phyloP scores from a whole-genome alignment of 37 sponge, comb jelly and placozoan species.

The Hormiphora californensis region DNA sequence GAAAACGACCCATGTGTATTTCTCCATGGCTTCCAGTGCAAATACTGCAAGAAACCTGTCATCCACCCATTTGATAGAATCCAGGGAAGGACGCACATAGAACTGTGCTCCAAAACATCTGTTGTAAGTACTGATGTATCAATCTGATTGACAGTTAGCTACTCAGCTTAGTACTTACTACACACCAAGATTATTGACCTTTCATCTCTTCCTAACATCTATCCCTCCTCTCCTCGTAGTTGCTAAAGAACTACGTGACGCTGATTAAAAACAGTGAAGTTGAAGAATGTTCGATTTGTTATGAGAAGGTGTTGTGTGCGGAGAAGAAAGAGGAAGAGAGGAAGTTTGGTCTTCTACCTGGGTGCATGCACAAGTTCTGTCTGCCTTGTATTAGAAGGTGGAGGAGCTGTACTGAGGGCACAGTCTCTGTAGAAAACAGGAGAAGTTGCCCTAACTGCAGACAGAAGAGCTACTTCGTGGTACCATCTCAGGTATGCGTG shows the following conservation, averaged over 20 bases:
- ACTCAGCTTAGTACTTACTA: background rate
- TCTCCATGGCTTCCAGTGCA: conserved; percentile 43
- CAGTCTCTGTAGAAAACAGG: conserved; percentile 50
- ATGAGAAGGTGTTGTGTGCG: conserved; percentile 29
- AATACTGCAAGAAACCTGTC: conserved; percentile 50
- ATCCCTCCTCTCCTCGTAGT: no score
- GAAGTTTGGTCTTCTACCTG: conserved; percentile 51
- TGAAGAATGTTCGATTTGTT: conserved; percentile 36
- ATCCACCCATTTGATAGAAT: conserved; percentile 42
- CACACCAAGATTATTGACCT: background rate
- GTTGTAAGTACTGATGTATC: background rate
- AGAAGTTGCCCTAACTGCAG: conserved; percentile 43
- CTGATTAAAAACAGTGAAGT: conserved; percentile 8
- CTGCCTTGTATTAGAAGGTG: conserved; percentile 18
- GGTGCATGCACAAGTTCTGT: conserved; percentile 56
- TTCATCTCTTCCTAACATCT: no score
- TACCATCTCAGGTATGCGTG: no score
- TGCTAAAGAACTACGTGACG: conserved; percentile 32
- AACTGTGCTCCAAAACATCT: conserved; percentile 37
- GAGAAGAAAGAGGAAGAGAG: conserved; percentile 49
- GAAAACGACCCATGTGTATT: background rate
- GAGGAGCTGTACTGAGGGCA: conserved; percentile 19
- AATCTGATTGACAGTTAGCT: background rate
- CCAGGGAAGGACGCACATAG: conserved; percentile 36
- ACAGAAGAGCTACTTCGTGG: conserved; percentile 54